Conservation (phyloP, 2,797 vertebrate genomes). For the Acanthopagrus latus region DNA sequence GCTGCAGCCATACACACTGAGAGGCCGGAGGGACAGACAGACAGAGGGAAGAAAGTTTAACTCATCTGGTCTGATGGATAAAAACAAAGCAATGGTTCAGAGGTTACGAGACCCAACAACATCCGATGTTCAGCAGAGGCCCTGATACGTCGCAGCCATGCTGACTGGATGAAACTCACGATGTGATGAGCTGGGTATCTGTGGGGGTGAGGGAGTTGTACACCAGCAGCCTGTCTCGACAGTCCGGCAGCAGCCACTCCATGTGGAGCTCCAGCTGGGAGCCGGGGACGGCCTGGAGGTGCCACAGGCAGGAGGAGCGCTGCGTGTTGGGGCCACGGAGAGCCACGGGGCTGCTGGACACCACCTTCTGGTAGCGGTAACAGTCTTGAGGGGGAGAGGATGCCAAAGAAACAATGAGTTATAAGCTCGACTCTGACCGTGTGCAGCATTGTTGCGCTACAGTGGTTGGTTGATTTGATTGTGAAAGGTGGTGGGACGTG, state of each 20-base stretch:
- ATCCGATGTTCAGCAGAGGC: too few species aligned
- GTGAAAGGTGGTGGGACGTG: neutral
- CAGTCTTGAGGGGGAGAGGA: conserved; percentile 85
- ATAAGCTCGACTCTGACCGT: neutral
- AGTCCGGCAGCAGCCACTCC: conserved; percentile 91
- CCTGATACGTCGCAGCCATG: neutral
- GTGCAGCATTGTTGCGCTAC: neutral
- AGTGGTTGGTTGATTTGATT: neutral
- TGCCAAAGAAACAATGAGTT: neutral
- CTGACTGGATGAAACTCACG: conserved; percentile 84
- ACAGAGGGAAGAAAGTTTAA: neutral
- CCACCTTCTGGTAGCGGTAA: conserved; percentile 88
- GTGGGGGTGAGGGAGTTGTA: conserved; percentile 87
- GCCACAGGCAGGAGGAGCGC: conserved; percentile 92
- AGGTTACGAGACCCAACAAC: neutral
- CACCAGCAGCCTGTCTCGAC: conserved; percentile 91
- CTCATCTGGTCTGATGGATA: too few species aligned
- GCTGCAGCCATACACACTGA: conserved; percentile 92
- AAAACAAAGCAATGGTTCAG: neutral
- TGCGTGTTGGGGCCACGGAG: conserved; percentile 89
- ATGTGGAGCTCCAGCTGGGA: conserved; percentile 90
- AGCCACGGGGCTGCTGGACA: conserved; percentile 57
- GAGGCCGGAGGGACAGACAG: neutral
- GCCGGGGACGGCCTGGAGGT: conserved; percentile 85
- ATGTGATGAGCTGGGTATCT: conserved; percentile 90